phyloP scores from a whole-genome alignment of 2,113 vertebrate species.

The Galbula dea region DNA sequence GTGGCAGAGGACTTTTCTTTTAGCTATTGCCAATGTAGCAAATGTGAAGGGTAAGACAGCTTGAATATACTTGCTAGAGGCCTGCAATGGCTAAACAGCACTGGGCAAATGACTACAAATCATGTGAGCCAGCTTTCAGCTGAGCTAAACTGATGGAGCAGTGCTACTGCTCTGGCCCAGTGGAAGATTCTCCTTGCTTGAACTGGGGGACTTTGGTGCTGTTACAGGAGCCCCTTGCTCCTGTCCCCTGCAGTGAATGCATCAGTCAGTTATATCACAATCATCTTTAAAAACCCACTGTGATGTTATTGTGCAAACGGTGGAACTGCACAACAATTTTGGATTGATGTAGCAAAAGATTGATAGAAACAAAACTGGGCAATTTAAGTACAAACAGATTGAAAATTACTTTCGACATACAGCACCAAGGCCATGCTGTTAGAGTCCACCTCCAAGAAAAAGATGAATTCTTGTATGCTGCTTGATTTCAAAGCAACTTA shows the following conservation, averaged over 20 bases:
- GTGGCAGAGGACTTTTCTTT: background rate
- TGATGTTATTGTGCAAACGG: background rate
- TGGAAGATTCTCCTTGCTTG: background rate
- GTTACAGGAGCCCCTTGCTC: background rate
- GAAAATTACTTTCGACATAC: background rate
- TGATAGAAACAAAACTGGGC: background rate
- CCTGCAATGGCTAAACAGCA: background rate
- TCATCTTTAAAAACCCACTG: background rate
- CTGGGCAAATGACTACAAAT: background rate
- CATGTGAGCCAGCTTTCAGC: background rate
- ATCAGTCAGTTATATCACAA: background rate
- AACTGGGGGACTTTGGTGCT: background rate
- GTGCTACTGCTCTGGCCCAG: background rate
- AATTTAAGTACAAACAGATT: background rate
- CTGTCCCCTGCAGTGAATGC: background rate
- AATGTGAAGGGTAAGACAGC: fast-evolving
- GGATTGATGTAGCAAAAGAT: background rate
- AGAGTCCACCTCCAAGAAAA: background rate
- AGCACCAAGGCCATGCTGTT: background rate
- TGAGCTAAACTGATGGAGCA: background rate
- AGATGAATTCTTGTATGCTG: background rate
- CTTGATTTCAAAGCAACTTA: background rate
- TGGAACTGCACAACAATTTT: background rate
- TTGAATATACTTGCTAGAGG: background rate
- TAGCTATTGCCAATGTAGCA: background rate